Percentiles rank a stretch among this genome's conserved stretches.
phyloP scores from a whole-genome alignment of 2,113 vertebrate genomes.

The Epinephelus moara region DNA sequence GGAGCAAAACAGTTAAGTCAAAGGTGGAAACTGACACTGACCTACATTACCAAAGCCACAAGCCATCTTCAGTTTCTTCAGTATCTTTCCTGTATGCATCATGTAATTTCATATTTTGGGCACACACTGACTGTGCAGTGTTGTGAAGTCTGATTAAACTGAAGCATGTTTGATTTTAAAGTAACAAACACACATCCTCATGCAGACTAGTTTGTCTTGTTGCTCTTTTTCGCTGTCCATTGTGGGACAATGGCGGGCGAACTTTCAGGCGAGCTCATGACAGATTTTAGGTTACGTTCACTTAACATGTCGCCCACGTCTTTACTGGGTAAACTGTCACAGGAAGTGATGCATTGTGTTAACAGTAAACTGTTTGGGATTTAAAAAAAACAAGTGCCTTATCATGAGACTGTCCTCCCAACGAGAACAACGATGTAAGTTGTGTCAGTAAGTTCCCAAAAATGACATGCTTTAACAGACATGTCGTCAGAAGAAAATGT shows the following conservation, averaged over 20 bases:
- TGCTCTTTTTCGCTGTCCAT: neutral
- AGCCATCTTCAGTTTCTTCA: constrained; percentile 20
- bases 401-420: neutral
- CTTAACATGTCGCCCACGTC: neutral
- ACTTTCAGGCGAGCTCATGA: neutral
- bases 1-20: constrained; percentile 46
- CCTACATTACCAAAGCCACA: constrained; percentile 75
- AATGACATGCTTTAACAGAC: too few species aligned
- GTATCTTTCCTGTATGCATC: constrained; percentile 18
- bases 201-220: neutral
- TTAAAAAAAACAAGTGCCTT: neutral
- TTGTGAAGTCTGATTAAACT: neutral
- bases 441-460: neutral
- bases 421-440: neutral
- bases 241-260: too few species aligned
- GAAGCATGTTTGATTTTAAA: neutral
- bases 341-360: neutral
- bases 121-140: neutral
- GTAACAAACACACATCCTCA: neutral
- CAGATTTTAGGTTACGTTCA: too few species aligned
- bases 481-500: too few species aligned
- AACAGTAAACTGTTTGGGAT: neutral
- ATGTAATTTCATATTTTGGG: constrained; percentile 14
- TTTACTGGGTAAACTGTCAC: constrained; percentile 4
- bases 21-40: constrained; percentile 60